Conservation (phyloP, 2,888 invertebrate species). For the Trachelus tabidus region DNA sequence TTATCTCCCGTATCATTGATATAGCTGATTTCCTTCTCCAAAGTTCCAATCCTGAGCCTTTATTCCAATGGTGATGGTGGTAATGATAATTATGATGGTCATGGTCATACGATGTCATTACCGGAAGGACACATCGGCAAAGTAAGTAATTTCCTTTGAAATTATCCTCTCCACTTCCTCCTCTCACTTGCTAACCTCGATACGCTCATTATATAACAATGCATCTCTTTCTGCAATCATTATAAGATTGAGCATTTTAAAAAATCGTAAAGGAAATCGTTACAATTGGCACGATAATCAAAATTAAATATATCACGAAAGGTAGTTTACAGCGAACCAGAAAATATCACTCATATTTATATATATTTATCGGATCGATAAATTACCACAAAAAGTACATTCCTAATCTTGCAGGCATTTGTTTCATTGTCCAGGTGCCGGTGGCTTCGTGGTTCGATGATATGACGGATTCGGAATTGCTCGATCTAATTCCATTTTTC, state of each 20-base stretch:
- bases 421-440: constrained; percentile 79
- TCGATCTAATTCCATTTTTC: constrained; percentile 97
- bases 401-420: neutral
- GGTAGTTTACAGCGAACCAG: neutral
- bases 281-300: neutral
- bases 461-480: constrained; percentile 95
- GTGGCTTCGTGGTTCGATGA: constrained; percentile 99
- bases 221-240: neutral
- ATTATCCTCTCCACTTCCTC: neutral
- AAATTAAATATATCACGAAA: neutral
- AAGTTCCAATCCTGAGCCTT: neutral
- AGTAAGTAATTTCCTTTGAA: neutral
- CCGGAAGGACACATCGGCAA: neutral
- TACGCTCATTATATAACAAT: neutral
- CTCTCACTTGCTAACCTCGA: neutral
- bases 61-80: constrained; percentile 1
- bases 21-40: neutral
- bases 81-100: constrained; percentile 1
- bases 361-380: neutral
- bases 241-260: neutral
- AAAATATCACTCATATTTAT: neutral
- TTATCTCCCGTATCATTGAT: neutral
- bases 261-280: neutral
- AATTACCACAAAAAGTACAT: neutral
- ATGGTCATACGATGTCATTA: neutral